phyloP scores from a whole-genome alignment of 2,113 vertebrate species.

The Cephalopterus ornatus region DNA sequence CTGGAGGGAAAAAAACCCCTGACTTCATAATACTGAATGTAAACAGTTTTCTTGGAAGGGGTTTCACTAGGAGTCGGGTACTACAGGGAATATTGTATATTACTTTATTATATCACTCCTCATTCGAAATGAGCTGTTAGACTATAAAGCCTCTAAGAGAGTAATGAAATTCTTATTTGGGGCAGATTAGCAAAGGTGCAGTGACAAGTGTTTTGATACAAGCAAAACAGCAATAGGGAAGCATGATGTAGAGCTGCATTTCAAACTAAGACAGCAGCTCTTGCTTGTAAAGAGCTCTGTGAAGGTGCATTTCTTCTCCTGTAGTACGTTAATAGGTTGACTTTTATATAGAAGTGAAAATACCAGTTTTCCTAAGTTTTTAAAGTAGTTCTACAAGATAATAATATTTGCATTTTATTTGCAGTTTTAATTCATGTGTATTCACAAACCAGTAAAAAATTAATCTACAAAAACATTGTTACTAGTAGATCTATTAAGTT shows the following conservation, averaged over 20 bases:
- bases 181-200: background rate
- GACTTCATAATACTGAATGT: background rate
- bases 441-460: background rate
- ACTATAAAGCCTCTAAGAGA: background rate
- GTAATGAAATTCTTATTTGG: background rate
- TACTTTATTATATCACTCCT: background rate
- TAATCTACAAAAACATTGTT: background rate
- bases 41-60: background rate
- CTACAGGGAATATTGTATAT: background rate
- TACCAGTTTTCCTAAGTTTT: background rate
- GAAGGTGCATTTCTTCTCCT: background rate
- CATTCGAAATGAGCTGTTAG: background rate
- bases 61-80: background rate
- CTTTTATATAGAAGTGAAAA: background rate
- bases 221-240: background rate
- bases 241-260: background rate
- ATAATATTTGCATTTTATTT: background rate
- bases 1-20: background rate
- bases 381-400: background rate
- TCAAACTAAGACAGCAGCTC: background rate
- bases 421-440: background rate
- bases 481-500: background rate
- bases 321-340: background rate
- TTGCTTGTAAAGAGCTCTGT: background rate
- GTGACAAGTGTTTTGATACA: background rate